These are phyloP conservation scores for Varecia variegata DNA, from an alignment of 2,797 vertebrate genomes.

Conservation along the genomic window DNA sequence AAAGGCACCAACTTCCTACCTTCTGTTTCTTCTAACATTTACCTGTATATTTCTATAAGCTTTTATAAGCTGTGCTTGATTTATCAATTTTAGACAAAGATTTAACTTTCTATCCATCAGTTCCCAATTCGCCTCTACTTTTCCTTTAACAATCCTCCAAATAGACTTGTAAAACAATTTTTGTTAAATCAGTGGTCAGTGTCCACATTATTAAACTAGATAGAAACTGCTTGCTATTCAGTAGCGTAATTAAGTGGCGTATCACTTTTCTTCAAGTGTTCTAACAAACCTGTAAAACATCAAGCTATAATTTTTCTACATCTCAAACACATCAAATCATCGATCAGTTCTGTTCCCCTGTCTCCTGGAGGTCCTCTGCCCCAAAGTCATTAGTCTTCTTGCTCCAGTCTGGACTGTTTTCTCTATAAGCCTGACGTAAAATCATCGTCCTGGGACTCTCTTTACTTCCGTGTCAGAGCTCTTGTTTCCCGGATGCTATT, in stretches of 20 bases:
- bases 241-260: background rate
- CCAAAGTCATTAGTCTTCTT: background rate
- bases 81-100: background rate
- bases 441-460: background rate
- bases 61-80: background rate
- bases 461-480: background rate
- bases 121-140: too few species aligned
- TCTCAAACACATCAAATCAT: background rate
- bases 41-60: background rate
- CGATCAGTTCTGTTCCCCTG: background rate
- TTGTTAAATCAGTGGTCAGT: background rate
- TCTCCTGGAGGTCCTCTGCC: background rate
- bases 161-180: background rate
- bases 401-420: background rate
- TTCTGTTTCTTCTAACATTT: constrained; percentile 46
- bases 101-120: background rate
- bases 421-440: background rate
- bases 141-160: background rate
- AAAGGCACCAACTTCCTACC: background rate
- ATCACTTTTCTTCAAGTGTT: background rate
- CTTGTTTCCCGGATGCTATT: background rate
- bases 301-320: background rate
- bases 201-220: background rate
- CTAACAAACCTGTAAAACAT: background rate
- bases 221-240: background rate